A percentile compares a stretch with the other conserved stretches of the same genome.
These are phyloP conservation scores for Acanthurus lineatus DNA, from an alignment of 2,797 vertebrate species.

Conservation along the genomic window DNA sequence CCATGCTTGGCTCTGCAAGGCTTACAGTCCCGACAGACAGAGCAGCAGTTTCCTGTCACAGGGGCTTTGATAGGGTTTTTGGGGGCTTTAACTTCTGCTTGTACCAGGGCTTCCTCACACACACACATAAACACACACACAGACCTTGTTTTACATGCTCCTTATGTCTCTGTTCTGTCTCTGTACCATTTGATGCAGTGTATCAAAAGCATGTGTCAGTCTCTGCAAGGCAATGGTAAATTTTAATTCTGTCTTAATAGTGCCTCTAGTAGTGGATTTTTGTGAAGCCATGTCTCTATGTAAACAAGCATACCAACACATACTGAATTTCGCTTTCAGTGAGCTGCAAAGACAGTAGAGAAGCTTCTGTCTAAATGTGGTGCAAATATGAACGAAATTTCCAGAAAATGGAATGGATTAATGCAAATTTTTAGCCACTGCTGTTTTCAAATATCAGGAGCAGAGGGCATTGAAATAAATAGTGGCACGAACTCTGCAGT, in stretches of 20 bases:
- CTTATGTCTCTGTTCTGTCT: too few relatives aligned
- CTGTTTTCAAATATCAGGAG: too few relatives aligned
- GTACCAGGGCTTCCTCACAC: neutral
- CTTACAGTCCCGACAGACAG: constrained; percentile 52
- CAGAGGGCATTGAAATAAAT: too few relatives aligned
- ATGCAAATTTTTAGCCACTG: too few relatives aligned
- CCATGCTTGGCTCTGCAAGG: constrained; percentile 14
- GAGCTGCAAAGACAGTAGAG: neutral
- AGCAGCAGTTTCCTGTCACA: constrained; percentile 61
- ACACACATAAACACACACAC: neutral
- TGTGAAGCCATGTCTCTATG: too few relatives aligned
- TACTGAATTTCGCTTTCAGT: too few relatives aligned
- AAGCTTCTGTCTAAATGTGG: neutral
- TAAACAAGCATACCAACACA: too few relatives aligned
- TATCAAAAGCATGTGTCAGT: neutral
- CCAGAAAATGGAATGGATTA: neutral
- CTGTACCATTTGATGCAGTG: neutral
- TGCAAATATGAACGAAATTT: neutral
- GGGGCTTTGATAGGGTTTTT: constrained; percentile 48
- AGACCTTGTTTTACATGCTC: too few relatives aligned
- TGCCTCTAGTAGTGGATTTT: neutral
- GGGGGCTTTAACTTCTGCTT: constrained; percentile 41
- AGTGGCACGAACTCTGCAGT: too few relatives aligned
- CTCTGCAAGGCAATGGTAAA: neutral
- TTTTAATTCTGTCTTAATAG: neutral